A percentile compares a stretch with the other conserved stretches of the same genome.
These are phyloP conservation scores for Diabrotica undecimpunctata DNA, from an alignment of 1,140 invertebrate genomes.

Conservation along the genomic window DNA sequence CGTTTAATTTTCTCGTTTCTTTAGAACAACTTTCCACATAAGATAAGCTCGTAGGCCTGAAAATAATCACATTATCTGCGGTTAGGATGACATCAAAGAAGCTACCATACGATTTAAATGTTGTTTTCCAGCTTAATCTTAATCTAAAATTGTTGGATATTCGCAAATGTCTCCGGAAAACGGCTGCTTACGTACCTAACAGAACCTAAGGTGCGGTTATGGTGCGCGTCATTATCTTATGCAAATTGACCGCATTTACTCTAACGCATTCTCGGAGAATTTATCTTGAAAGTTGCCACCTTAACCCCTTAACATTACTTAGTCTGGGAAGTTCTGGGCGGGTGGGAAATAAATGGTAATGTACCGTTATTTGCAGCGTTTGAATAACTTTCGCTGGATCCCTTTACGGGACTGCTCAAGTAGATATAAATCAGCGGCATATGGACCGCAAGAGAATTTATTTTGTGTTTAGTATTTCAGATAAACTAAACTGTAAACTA, in stretches of 20 bases:
- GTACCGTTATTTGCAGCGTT: neutral
- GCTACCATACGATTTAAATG: no score
- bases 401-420: neutral
- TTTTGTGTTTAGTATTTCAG: no score
- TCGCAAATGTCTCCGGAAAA: no score
- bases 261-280: neutral
- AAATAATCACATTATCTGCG: no score
- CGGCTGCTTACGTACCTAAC: no score
- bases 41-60: no score
- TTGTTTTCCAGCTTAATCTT: no score
- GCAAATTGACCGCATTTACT: neutral
- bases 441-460: neutral
- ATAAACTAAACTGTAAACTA: no score
- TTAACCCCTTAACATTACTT: slow-evolving; percentile 2
- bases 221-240: neutral
- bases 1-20: no score
- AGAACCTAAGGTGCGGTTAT: neutral
- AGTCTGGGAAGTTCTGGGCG: neutral
- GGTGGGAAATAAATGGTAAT: neutral
- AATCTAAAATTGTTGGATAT: no score
- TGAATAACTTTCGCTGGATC: slow-evolving; percentile 2
- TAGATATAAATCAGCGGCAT: neutral
- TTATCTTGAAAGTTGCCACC: neutral
- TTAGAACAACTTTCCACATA: no score
- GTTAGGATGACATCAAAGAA: no score